These are phyloP conservation scores for Spea hammondii DNA, from an alignment of 2,797 vertebrate species.

Conservation along the genomic window DNA sequence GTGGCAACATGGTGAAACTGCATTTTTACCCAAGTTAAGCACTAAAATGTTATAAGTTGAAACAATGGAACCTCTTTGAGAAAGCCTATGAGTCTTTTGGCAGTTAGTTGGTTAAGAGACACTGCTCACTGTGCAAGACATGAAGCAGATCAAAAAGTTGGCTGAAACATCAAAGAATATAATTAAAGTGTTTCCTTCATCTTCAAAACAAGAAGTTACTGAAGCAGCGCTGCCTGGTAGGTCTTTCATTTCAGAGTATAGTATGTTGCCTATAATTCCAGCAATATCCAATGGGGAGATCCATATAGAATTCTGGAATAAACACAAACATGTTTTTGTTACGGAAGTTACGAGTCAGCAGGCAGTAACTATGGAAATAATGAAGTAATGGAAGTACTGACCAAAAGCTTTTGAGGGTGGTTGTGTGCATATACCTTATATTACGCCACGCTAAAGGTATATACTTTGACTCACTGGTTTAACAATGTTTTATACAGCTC, in stretches of 20 bases:
- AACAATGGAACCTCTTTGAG: neutral
- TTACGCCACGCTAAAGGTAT: too few species aligned
- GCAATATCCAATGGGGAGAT: neutral
- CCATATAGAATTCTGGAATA: too few species aligned
- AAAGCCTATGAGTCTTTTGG: slow-evolving; percentile 1
- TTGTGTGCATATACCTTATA: too few species aligned
- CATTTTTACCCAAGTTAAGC: neutral
- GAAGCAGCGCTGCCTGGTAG: neutral
- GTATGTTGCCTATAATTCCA: neutral
- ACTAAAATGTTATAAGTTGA: neutral
- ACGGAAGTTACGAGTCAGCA: too few species aligned
- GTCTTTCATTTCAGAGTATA: slow-evolving; percentile 2
- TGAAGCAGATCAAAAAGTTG: slow-evolving; percentile 34
- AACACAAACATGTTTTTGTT: too few species aligned
- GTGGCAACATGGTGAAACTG: neutral
- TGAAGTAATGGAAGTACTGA: too few species aligned
- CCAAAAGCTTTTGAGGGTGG: too few species aligned
- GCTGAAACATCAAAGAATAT: slow-evolving; percentile 39
- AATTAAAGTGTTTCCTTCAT: slow-evolving; percentile 36
- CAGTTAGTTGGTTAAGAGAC: slow-evolving; percentile 14
- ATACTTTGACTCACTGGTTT: too few species aligned
- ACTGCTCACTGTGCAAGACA: slow-evolving; percentile 35
- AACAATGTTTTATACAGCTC: too few species aligned
- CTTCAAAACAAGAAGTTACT: slow-evolving; percentile 25
- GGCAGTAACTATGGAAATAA: too few species aligned